phyloP scores from a whole-genome alignment of 2,113 vertebrate species.

The Australoheros scitulus region DNA sequence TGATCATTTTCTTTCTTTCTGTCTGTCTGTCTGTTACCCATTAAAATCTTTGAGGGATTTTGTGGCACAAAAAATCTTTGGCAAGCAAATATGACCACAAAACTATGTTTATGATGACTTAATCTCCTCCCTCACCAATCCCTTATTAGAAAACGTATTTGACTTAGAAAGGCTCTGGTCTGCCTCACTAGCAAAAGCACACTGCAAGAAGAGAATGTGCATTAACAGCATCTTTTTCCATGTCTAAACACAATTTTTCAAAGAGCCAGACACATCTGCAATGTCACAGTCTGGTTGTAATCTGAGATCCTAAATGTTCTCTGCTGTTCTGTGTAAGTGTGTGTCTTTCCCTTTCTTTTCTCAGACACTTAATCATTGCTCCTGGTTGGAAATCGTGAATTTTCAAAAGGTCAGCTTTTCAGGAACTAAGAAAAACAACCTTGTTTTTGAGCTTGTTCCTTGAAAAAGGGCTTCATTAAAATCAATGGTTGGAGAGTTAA shows the following conservation, averaged over 20 bases:
- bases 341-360: neutral
- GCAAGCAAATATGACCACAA: too few relatives aligned
- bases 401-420: conserved; percentile 54
- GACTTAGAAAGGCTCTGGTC: neutral
- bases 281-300: neutral
- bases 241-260: neutral
- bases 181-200: neutral
- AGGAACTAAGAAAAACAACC: conserved; percentile 13
- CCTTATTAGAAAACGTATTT: neutral
- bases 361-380: neutral
- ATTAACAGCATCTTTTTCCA: neutral
- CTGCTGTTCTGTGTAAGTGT: neutral
- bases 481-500: neutral
- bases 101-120: too few relatives aligned
- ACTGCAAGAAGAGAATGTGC: neutral
- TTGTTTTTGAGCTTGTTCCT: conserved; percentile 1
- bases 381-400: neutral
- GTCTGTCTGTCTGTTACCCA: too few relatives aligned
- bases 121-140: neutral
- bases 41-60: too few relatives aligned
- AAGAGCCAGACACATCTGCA: neutral
- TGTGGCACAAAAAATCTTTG: too few relatives aligned
- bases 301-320: neutral
- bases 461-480: conserved; percentile 28
- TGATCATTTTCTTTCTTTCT: too few relatives aligned